Base-by-base conservation (phyloP, 1,140 invertebrate genomes). In the Cheumatopsyche charites region DNA sequence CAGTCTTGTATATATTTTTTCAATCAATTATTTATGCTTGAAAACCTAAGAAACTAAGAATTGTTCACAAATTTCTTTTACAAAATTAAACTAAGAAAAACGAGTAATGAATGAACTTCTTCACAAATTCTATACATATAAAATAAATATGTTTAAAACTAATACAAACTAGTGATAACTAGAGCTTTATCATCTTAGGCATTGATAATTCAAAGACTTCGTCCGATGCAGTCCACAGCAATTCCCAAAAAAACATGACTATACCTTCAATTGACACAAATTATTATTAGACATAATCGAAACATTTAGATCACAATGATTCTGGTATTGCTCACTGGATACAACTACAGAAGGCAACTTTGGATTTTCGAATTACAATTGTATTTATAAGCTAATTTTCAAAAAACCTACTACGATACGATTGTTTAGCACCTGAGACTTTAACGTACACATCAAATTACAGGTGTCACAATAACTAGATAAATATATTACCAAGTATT, bases 1-100 rank as follows among this genome's bases (percentile, higher is more conserved):
- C 83, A 85, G 83, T 85, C 83, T 85, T 85, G 83, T 83, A 84
- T 80, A 82, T 84, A 84, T 81, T 83, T 81, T 80, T 81, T 78
- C 29, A 36, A 4, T 36, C 79, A 79, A n/a, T n/a, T 73, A 70
- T 62, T 70, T 61, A 65, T 69, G 66, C 45, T 63, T 67, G 74
- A 75, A 23, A 25, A 25, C 7, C 55, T 58, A 58, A 58, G 11
- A 58, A 58, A 7, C 55, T 58, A 58, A 58, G 29, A 58, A 58
- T 58, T 58, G 55, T 23, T 58, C 55, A 21, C 55, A 25, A 62
- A 67, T 62, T 58, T 62, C 62, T 68, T 67, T 65, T 69, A 62
- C 67, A 73, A 9, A 71, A 75, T 71, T 73, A 70, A 45, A 69
- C 66, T 75, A 75, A 70, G 62, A 62, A 75, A 75, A 67, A 36